Base-by-base conservation (phyloP, 1,140 invertebrate species). In the Aplysia californica region DNA sequence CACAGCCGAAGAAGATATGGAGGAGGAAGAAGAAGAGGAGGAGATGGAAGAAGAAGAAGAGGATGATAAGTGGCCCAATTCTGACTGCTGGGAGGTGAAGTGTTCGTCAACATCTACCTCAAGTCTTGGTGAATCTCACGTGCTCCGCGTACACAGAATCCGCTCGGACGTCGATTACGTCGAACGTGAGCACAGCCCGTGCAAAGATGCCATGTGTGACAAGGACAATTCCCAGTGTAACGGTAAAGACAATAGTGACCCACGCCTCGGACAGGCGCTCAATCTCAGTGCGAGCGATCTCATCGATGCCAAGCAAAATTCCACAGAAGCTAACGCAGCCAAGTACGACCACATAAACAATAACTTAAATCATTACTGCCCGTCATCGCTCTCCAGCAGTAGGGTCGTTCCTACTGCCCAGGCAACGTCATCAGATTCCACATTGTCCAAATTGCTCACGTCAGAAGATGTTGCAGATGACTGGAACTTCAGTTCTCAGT, bases 51-150 rank as follows among this genome's bases (percentile, higher is more conserved):
- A 71, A 23, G 68, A 71, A 56, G 68, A 15, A 15, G 70, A 73
- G 26, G 70, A 73, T 2, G 70, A 73, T 18, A 61, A 73, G 31
- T 61, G 58, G 58, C 38, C 55, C 6, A 35, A 35, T 1, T 61
- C 70, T 6, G 70, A 73, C 1, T 73, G 70, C 36, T 73, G 70
- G 70, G 70, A 73, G n/a, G 70, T 73, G 55, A 73, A 73, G 26
- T 73, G 6, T 41, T 73, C 70, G 2, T 58, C 70, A n/a, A 23
- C 70, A 6, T 36, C 61, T 0, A 61, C 35, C 21, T 73, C 56
- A 5, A 61, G 55, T 23, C 70, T 58, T 1, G 70, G 70, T 6
- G 70, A 73, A 58, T 26, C 55, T 18, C 59, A 73, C 61, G 70
- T 73, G 2, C 31, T 73, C n/a, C 39, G 70, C 26, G 70, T 73